phyloP scores from a whole-genome alignment of 2,113 vertebrate genomes.

The Apus apus region DNA sequence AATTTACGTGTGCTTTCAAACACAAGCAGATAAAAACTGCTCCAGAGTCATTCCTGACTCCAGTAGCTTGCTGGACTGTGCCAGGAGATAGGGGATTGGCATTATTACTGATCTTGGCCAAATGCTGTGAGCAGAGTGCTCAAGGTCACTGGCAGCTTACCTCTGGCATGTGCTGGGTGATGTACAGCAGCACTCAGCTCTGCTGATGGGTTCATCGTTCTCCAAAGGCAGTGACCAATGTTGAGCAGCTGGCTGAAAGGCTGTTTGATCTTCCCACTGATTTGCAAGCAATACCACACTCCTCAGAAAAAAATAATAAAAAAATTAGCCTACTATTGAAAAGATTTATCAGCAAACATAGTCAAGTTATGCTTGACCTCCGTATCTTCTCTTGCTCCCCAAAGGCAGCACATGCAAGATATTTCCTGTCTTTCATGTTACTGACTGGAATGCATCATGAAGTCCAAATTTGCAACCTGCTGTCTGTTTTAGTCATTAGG shows the following conservation, averaged over 20 bases:
- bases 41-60: not conserved
- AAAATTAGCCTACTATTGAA: not conserved
- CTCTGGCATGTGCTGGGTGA: slow-evolving; percentile 32
- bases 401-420: slow-evolving; percentile 24
- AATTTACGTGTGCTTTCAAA: not conserved
- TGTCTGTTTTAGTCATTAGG: slow-evolving; percentile 52
- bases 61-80: not conserved
- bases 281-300: not conserved
- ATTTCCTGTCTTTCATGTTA: slow-evolving; percentile 55
- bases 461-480: slow-evolving; percentile 58
- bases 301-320: accelerated
- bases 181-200: not conserved
- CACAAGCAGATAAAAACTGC: not conserved
- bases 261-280: slow-evolving; percentile 25
- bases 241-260: slow-evolving; percentile 38
- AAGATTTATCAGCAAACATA: slow-evolving; percentile 8
- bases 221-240: slow-evolving; percentile 16
- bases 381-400: not conserved
- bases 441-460: slow-evolving; percentile 17
- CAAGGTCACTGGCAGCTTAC: slow-evolving; percentile 11
- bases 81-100: not conserved
- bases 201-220: slow-evolving; percentile 11
- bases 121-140: not conserved
- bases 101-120: not conserved
- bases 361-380: not conserved